Conservation (phyloP, 1,140 invertebrate species). For the Trachymyrmex cornetzi region DNA sequence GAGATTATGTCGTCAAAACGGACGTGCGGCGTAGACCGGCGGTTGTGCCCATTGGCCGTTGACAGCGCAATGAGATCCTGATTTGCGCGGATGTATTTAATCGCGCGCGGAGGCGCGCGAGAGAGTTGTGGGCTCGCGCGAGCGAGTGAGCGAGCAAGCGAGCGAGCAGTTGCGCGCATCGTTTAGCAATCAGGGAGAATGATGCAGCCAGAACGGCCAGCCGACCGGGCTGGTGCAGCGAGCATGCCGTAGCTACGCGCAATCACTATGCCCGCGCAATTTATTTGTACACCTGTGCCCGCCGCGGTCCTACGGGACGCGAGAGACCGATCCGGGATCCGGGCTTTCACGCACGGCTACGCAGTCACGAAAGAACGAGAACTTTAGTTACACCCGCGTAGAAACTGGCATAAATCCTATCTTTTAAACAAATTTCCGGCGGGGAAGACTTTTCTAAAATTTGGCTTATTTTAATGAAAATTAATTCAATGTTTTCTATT, state of each 20-base stretch:
- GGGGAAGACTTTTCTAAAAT: not conserved
- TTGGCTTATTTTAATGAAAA: not conserved
- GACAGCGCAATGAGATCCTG: constrained; percentile 79
- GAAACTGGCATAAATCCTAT: not conserved
- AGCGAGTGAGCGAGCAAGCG: constrained; percentile 74
- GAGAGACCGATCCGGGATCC: constrained; percentile 66
- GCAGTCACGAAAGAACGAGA: not conserved
- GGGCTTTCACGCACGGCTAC: not conserved
- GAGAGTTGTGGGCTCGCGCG: constrained; percentile 67
- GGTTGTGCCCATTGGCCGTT: constrained; percentile 70
- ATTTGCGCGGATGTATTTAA: constrained; percentile 74
- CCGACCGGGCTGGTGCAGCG: constrained; percentile 51
- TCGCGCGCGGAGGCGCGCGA: constrained; percentile 54
- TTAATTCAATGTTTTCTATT: not conserved
- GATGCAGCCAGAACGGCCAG: constrained; percentile 78
- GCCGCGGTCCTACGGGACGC: constrained; percentile 36
- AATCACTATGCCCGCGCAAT: constrained; percentile 71
- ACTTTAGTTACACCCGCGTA: not conserved
- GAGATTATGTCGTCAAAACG: constrained; percentile 75
- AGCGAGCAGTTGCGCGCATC: constrained; percentile 78
- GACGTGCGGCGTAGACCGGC: constrained; percentile 60
- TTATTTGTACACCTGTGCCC: constrained; percentile 78
- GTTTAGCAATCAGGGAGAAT: constrained; percentile 81
- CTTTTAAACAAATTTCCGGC: not conserved
- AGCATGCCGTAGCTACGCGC: constrained; percentile 56